A percentile compares a stretch with the other conserved stretches of the same genome.
phyloP scores from a whole-genome alignment of 1,140 invertebrate species.

The Macrosteles quadrilineatus region DNA sequence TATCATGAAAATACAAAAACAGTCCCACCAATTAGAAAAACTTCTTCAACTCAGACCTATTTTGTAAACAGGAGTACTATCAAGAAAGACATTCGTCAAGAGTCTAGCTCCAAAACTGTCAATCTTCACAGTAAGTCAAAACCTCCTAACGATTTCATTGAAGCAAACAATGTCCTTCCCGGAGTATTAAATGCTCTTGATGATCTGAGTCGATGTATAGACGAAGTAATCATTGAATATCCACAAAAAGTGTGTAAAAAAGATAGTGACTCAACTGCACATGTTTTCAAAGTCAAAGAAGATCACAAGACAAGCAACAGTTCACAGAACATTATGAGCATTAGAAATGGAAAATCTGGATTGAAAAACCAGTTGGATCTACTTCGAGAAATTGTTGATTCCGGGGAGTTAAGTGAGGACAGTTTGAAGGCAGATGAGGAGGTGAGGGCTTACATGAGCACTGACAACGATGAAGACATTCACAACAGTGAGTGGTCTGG shows the following conservation, averaged over 20 bases:
- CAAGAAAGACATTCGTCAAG: neutral
- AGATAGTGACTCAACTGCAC: neutral
- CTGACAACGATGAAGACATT: slow-evolving; percentile 33
- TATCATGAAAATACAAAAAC: slow-evolving; percentile 4
- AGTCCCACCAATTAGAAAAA: slow-evolving; percentile 10
- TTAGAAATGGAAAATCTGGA: neutral
- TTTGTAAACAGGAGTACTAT: slow-evolving; percentile 9
- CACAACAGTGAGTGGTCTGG: slow-evolving; percentile 37
- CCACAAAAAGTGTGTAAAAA: neutral
- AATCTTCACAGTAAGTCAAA: neutral
- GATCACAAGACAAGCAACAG: neutral
- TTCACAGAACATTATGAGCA: neutral
- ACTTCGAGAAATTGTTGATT: slow-evolving; percentile 33
- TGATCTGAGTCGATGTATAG: slow-evolving; percentile 38
- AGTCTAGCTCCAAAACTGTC: neutral
- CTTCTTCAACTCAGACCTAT: slow-evolving; percentile 1
- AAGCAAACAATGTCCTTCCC: slow-evolving; percentile 13
- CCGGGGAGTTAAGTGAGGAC: slow-evolving; percentile 40
- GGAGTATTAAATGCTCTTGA: slow-evolving; percentile 36
- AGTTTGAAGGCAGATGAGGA: slow-evolving; percentile 42
- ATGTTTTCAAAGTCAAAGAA: slow-evolving; percentile 29
- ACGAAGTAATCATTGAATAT: slow-evolving; percentile 36
- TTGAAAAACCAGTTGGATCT: slow-evolving; percentile 27
- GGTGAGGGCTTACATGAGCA: slow-evolving; percentile 41
- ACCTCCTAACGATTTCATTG: neutral